Evolutionary conservation across 2,797 vertebrate species (phyloP), one percentile per base, ranked within the genome.

Genomic region (Hyperoplus lanceolatus): DNA sequence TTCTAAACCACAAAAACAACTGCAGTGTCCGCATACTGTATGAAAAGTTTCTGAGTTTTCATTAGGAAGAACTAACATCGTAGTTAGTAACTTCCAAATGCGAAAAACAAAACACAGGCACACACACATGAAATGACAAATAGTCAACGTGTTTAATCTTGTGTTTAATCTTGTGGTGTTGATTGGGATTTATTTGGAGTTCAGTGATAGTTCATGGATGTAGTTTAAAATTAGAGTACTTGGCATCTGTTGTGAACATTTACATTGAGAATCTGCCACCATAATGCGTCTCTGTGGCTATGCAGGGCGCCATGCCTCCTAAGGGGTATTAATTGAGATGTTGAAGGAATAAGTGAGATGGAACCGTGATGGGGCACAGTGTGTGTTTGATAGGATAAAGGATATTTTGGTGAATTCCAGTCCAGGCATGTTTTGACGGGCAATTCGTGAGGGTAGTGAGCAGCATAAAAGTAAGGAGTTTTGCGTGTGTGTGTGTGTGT

Each of bases 241-340:
- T 15, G 42, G 67, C 70, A 84, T 76, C 70, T 83, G 73, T 46
- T 79, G 66, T 55, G 70, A 82, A 70, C 59, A 10, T 79, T 81
- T 66, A 61, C 68, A 50, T 36, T 77, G 55, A 80, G 73, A 73
- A 68, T 69, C 60, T 63, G 64, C 61, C 64, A 78, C 38, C 77
- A 59, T 75, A 70, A 72, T 48, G 70, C 61, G 64, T 42, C 59
- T 83, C 72, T 50, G 66, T 50, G 80, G 50, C 86, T 68, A 80
- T 51, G 75, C 75, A 78, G 90, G 91, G 88, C 41, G 73, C 70
- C 43, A 45, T 56, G 73, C 93, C 96, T 96, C 94, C 94, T 95
- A 91, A 90, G 87, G 92, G 75, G 85, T 88, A 94, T 93, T 96
- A 97, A 97, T 97, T 97, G 95, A 95, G 95, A 91, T 84, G 85